phyloP scores from a whole-genome alignment of 2,113 vertebrate genomes.

The human (Homo sapiens) region GRCh38 chr13:45890001-45890500 shows the following conservation, averaged over 20 bases:
- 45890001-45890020: neutral
- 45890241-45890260: neutral
- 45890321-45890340: neutral
- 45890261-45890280: neutral
- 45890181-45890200: neutral
- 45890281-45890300: neutral
- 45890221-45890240: neutral
- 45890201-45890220: too few relatives aligned
- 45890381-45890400: neutral
- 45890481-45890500: neutral
- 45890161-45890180: neutral
- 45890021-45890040: rapidly evolving
- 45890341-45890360: neutral
- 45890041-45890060: neutral
- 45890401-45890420: neutral
- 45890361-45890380: neutral
- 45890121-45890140: neutral
- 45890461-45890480: neutral
- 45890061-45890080: neutral
- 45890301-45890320: neutral
- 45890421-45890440: neutral
- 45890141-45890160: rapidly evolving
- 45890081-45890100: neutral
- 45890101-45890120: rapidly evolving
- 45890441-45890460: neutral